These are phyloP conservation scores for Psilopogon haemacephalus DNA, from an alignment of 2,113 vertebrate species.

Conservation along the genomic window DNA sequence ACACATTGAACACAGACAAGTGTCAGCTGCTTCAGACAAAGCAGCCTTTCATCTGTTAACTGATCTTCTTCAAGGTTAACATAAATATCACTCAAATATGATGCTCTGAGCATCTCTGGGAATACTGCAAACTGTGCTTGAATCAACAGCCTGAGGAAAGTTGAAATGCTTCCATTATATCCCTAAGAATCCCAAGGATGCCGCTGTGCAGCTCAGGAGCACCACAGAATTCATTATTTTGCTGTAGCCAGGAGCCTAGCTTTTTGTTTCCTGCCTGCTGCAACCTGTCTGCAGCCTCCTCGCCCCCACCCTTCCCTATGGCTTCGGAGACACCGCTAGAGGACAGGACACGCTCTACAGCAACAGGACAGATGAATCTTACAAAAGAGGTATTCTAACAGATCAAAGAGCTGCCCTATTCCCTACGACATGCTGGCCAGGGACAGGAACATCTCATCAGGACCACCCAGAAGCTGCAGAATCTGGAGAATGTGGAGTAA, in stretches of 20 bases:
- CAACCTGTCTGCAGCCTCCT: neutral
- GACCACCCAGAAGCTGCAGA: neutral
- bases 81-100: neutral
- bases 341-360: neutral
- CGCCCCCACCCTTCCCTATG: neutral
- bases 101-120: neutral
- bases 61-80: neutral
- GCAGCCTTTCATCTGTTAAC: neutral
- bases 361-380: neutral
- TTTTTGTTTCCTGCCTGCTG: neutral
- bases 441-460: neutral
- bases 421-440: neutral
- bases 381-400: neutral
- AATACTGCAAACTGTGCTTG: neutral
- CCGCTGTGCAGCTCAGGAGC: accelerated
- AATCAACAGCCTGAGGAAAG: neutral
- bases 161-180: accelerated
- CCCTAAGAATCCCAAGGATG: accelerated
- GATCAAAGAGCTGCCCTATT: neutral
- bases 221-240: neutral
- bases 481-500: neutral
- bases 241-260: neutral
- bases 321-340: neutral
- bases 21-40: neutral
- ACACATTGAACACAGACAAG: neutral